Evolutionary conservation across 2,113 vertebrate genomes (phyloP).

Genomic region (Piaya cayana): DNA sequence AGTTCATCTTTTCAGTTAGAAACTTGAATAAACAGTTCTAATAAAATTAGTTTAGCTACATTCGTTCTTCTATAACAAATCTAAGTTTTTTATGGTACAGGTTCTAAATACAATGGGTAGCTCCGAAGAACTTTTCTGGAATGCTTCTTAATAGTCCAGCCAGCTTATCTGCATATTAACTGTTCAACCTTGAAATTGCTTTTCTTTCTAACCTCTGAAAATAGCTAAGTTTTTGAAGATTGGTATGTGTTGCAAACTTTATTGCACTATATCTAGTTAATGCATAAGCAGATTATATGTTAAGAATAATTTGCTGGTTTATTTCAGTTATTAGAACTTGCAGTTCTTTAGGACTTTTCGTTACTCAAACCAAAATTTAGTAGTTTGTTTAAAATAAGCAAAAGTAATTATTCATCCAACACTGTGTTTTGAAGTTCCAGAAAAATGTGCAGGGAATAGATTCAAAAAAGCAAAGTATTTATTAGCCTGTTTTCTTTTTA

Average conservation of each 20-base stretch:
- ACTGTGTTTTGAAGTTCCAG: background rate
- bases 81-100: background rate
- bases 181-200: background rate
- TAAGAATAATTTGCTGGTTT: background rate
- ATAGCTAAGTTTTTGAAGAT: background rate
- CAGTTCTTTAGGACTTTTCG: background rate
- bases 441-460: background rate
- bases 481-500: background rate
- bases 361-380: background rate
- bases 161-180: background rate
- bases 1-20: constrained; percentile 34
- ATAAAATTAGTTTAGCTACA: background rate
- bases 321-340: background rate
- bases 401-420: background rate
- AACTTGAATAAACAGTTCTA: too few relatives aligned
- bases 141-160: background rate
- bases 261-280: background rate
- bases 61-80: background rate
- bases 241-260: background rate
- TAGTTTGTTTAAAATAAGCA: background rate
- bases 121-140: background rate
- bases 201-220: background rate
- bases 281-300: background rate
- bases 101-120: background rate
- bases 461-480: too few relatives aligned